Base-by-base conservation (phyloP, 1,140 invertebrate genomes). In the Megalonaias nervosa region DNA sequence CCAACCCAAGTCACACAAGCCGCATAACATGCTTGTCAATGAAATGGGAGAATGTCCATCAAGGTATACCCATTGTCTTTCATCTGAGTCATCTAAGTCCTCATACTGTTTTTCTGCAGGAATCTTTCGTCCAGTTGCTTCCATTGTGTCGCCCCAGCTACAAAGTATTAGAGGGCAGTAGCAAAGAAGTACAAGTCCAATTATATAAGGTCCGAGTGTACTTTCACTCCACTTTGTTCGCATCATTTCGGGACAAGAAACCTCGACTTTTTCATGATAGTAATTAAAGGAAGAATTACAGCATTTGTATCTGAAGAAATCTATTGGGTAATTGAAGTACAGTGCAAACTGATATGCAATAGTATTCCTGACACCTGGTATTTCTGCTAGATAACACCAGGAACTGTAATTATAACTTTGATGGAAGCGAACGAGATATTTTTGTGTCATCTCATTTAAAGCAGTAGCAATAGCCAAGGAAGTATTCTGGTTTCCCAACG, bases 311-410 rank as follows among this genome's bases (percentile, higher is more conserved):
- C 19, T 9, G 13, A 56, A 26, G 68, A 60, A 67, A n/a, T 57
- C 14, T 16, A 67, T n/a, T 14, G 74, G 65, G 60, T 61, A 75
- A 38, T 23, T 57, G n/a, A 67, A 21, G 31, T 75, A 68, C 0
- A 75, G n/a, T 6, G 65, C 26, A 13, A 75, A n/a, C 38, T 75
- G 48, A 55, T 75, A 75, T 19, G 15, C 31, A 15, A 59, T 1
- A 15, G 74, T 75, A 23, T 75, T 4, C 19, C 59, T 67, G 11
- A 75, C 56, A 68, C 66, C 66, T 15, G 74, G 74, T 26, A 61
- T 38, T 23, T 57, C 74, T 16, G 64, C 57, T 48, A 67, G n/a
- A 58, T 75, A 68, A 55, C 74, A 75, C 65, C 67, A 75, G 48
- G 67, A 75, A 6, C 55, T 55, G 31, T 75, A 75, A 19, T 31